A percentile compares a stretch with the other conserved stretches of the same genome.
Evolutionary conservation across 2,888 invertebrate species (phyloP).

Genomic region (Corythucha ciliata): DNA sequence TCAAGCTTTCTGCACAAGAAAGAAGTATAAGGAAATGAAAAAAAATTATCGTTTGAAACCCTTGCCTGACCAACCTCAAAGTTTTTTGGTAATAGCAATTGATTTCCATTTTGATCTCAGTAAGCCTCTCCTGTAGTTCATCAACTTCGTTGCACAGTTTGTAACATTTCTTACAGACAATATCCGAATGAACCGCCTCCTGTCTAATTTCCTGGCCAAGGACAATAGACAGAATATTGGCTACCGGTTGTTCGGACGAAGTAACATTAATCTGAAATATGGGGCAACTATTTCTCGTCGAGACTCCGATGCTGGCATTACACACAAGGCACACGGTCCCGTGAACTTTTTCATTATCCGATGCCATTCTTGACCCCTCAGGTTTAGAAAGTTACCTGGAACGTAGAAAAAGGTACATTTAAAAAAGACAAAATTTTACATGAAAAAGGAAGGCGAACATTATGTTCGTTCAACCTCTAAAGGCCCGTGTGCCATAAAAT

Average conservation of each 20-base stretch:
- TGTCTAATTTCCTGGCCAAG: conserved; percentile 46
- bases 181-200: conserved; percentile 44
- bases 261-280: conserved; percentile 45
- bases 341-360: conserved; percentile 26
- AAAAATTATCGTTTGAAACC: too few species aligned
- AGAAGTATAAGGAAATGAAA: too few species aligned
- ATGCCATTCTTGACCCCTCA: conserved; percentile 22
- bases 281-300: conserved; percentile 47
- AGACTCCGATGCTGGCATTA: conserved; percentile 48
- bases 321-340: conserved; percentile 50
- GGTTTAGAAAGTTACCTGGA: too few species aligned
- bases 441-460: too few species aligned
- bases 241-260: conserved; percentile 41
- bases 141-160: conserved; percentile 50
- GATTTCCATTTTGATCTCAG: conserved; percentile 48
- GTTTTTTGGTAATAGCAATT: conserved; percentile 46
- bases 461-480: too few species aligned
- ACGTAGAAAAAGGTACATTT: too few species aligned
- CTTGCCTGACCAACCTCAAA: conserved; percentile 36
- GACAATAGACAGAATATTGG: conserved; percentile 44
- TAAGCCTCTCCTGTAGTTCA: conserved; percentile 41
- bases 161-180: conserved; percentile 59
- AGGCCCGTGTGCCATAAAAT: too few species aligned
- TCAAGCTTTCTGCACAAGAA: too few species aligned
- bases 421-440: too few species aligned